A percentile compares a stretch with the other conserved stretches of the same genome.
These are phyloP conservation scores for Ctena decussata DNA, from an alignment of 2,888 invertebrate genomes.

Conservation along the genomic window DNA sequence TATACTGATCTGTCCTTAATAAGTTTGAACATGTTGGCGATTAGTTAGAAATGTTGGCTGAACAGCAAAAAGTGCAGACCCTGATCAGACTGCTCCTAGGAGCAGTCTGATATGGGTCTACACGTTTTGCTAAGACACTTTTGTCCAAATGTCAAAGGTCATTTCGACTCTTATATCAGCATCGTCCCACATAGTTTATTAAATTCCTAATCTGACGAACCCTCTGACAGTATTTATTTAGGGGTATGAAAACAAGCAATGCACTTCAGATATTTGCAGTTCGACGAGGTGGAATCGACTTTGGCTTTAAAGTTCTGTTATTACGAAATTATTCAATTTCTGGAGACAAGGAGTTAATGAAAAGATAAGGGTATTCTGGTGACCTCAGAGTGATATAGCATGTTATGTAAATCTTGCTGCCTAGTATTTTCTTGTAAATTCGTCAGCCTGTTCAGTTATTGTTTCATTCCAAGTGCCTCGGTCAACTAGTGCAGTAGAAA, in stretches of 20 bases:
- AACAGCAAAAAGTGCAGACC: no score
- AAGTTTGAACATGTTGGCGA: no score
- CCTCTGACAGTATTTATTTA: not conserved
- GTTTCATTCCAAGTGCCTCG: no score
- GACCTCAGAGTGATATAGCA: no score
- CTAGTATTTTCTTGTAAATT: no score
- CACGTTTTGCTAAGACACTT: not conserved
- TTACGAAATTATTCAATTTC: not conserved
- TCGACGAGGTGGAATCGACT: not conserved
- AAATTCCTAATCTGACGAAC: not conserved
- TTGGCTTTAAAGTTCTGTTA: not conserved
- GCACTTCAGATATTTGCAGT: not conserved
- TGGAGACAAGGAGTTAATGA: not conserved
- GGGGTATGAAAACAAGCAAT: not conserved
- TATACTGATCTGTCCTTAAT: no score
- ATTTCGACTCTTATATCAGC: not conserved
- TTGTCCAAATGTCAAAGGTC: not conserved
- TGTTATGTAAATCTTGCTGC: no score
- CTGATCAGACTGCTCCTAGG: no score
- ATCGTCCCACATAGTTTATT: not conserved
- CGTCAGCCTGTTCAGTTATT: no score
- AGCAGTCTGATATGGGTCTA: no score
- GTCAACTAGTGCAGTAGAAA: no score
- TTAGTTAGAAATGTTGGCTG: no score
- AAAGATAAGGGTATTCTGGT: not conserved